These are phyloP conservation scores for Gymnoscopelus microlampas DNA, from an alignment of 2,797 vertebrate genomes.

Conservation along the genomic window DNA sequence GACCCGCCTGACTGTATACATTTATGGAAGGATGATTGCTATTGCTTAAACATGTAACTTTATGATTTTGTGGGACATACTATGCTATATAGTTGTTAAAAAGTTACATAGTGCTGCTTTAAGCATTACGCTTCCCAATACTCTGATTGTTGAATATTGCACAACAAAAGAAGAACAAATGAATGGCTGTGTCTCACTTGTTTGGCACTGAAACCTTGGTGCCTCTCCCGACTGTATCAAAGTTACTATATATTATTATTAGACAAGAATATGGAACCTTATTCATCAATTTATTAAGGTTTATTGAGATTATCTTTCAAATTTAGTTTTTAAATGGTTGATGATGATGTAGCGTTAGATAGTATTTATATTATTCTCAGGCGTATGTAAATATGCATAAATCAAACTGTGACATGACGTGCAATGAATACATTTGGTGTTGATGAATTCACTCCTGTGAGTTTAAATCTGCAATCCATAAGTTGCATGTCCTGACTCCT, in stretches of 20 bases:
- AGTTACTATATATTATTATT: background rate
- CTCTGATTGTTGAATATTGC: background rate
- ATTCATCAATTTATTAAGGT: background rate
- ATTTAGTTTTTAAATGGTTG: background rate
- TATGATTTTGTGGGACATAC: too few species aligned
- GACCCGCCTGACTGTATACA: too few species aligned
- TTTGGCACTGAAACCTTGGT: background rate
- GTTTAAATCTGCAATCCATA: too few species aligned
- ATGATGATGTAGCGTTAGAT: background rate
- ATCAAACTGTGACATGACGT: background rate
- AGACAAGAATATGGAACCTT: slow-evolving; percentile 1
- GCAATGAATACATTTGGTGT: background rate
- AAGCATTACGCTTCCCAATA: too few species aligned
- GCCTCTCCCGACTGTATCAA: background rate
- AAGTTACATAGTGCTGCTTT: too few species aligned
- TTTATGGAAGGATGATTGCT: too few species aligned
- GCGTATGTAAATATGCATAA: background rate
- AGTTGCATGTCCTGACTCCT: too few species aligned
- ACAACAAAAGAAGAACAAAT: background rate
- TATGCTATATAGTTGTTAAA: too few species aligned
- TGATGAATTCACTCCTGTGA: slow-evolving; percentile 7
- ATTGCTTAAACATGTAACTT: too few species aligned
- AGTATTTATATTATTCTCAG: background rate
- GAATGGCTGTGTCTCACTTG: background rate
- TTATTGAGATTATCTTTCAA: slow-evolving; percentile 1